Conservation (phyloP, 1,140 invertebrate genomes). For the Drosophila yakuba region DNA sequence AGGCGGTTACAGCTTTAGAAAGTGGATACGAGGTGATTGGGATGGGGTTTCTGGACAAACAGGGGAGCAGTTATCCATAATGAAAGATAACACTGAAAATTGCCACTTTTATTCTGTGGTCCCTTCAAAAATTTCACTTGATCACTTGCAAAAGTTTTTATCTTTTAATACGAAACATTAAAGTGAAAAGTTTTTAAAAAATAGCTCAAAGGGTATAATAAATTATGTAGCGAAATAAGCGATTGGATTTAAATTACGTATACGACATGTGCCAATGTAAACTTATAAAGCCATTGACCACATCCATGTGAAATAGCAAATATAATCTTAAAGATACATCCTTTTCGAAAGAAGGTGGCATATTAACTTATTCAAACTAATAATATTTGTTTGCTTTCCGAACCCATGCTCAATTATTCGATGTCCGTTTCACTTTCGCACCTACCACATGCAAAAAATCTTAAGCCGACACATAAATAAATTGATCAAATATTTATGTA, state of each 20-base stretch:
- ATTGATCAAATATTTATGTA: slow-evolving; percentile 50
- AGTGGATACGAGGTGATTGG: background rate
- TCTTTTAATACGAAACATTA: background rate
- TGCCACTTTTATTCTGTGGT: background rate
- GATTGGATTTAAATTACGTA: too few relatives aligned
- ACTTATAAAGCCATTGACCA: too few relatives aligned
- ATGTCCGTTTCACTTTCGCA: slow-evolving; percentile 22
- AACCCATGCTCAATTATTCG: slow-evolving; percentile 17
- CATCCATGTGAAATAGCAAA: too few relatives aligned
- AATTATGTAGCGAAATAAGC: background rate
- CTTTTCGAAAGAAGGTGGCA: background rate
- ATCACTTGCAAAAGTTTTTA: too few relatives aligned
- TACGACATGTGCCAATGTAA: too few relatives aligned
- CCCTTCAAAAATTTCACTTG: background rate
- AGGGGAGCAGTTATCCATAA: slow-evolving; percentile 13
- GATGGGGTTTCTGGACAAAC: slow-evolving; percentile 3
- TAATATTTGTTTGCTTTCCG: background rate
- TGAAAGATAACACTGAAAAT: slow-evolving; percentile 13
- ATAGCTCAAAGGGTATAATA: background rate
- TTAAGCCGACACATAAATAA: slow-evolving; percentile 40
- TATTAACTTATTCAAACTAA: background rate
- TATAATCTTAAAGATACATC: background rate
- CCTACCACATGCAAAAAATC: slow-evolving; percentile 36
- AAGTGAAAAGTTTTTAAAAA: too few relatives aligned
- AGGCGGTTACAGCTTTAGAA: slow-evolving; percentile 13